Base-by-base conservation (phyloP, 2,797 vertebrate genomes). In the Trachops cirrhosus region DNA sequence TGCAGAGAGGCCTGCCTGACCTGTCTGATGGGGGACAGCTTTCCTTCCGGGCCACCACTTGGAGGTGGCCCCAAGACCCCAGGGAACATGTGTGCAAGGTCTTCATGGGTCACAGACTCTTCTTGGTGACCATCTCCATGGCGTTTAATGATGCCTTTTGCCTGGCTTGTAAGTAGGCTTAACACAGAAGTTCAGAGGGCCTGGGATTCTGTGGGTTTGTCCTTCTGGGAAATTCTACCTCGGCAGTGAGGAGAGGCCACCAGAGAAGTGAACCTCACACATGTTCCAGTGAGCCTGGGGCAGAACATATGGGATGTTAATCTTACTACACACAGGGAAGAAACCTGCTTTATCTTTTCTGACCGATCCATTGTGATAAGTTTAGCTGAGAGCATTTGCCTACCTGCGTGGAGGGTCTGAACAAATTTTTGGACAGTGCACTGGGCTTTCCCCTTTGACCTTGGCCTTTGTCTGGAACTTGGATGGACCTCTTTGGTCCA, bases 181-280 rank as follows among this genome's bases (percentile, higher is more conserved):
- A 44, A 50, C 44, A 14, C 3, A 73, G 80, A 89, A 24, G 50
- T 57, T 83, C 39, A 74, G 14, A 84, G 73, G 78, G n/a, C 7
- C 5, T 32, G 10, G 12, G 41, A 79, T 18, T 78, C 26, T 78
- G 16, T 41, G 32, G 26, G 70, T 57, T 86, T 89, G 22, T 89
- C 48, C 67, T 95, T 92, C 85, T 92, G 57, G 88, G 71, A 93
- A 50, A 52, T 92, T 57, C 52, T 16, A 19, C 57, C 71, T 57
- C 2, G 50, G 39, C 52, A 62, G 34, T 32, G 52, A 92, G 57
- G 73, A 29, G 16, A 52, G 44, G 34, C 34, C 2, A 21, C 22
- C 29, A 67, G 48, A 59, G 34, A 84, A 88, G 3, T 71, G 57
- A 41, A 57, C 71, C 39, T 79, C 48, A 24, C 32, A 41, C 14